Evolutionary conservation across 2,888 invertebrate species (phyloP).

Genomic region (Nasonia oneida): DNA sequence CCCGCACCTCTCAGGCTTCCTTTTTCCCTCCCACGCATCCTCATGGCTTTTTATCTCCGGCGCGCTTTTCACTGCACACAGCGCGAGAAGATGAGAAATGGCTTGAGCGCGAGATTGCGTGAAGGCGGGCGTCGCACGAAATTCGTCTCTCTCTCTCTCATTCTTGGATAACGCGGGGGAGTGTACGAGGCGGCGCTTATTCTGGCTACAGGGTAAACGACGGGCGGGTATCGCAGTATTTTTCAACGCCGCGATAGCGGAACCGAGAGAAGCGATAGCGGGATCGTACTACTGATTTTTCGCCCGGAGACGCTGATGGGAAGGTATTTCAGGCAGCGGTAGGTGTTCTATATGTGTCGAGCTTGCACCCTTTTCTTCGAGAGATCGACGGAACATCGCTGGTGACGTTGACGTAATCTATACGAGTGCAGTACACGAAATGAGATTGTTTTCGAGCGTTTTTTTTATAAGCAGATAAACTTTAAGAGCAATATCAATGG

Average conservation of each 20-base stretch:
- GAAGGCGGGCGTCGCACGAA: constrained; percentile 35
- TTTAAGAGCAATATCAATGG: too few species aligned
- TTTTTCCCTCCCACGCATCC: neutral
- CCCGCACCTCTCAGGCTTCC: neutral
- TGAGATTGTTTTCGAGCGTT: neutral
- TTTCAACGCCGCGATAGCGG: neutral
- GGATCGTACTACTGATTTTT: constrained; percentile 31
- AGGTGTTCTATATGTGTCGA: neutral
- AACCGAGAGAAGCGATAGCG: neutral
- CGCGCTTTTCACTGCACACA: constrained; percentile 28
- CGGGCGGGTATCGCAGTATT: constrained; percentile 24
- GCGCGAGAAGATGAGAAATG: constrained; percentile 48
- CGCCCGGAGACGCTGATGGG: constrained; percentile 11
- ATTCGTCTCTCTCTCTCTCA: constrained; percentile 33
- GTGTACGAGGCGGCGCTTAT: neutral
- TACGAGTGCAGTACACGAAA: neutral
- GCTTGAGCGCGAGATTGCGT: neutral
- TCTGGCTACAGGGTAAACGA: constrained; percentile 8
- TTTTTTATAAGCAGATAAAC: too few species aligned
- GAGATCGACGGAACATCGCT: neutral
- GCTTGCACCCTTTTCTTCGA: neutral
- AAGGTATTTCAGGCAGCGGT: neutral
- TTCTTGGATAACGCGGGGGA: constrained; percentile 7
- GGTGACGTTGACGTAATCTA: neutral
- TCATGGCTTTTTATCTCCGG: constrained; percentile 26